Evolutionary conservation across 1,140 invertebrate genomes (phyloP).

Genomic region (Apocrypta bakeri): DNA sequence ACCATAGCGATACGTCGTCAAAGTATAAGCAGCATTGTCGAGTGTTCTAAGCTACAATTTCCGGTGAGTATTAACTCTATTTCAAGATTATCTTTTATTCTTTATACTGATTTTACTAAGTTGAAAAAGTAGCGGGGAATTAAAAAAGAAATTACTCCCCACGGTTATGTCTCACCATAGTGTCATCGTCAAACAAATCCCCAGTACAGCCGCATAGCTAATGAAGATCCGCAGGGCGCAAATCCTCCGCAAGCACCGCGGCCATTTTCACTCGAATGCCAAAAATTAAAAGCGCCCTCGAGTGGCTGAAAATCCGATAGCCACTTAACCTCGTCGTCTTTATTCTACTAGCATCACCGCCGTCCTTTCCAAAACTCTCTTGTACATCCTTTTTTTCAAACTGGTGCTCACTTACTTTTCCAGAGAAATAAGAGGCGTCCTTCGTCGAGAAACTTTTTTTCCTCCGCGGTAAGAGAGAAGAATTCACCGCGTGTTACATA

Average conservation of each 20-base stretch:
- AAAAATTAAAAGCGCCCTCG: conserved; percentile 8
- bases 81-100: too few species aligned
- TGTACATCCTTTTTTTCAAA: conserved; percentile 16
- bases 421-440: background rate
- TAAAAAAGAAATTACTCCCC: too few species aligned
- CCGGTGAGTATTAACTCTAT: too few species aligned
- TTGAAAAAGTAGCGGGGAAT: too few species aligned
- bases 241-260: background rate
- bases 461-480: background rate
- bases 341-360: background rate
- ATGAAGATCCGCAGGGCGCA: too few species aligned
- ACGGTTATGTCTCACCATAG: too few species aligned
- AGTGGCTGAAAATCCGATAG: background rate
- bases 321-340: conserved; percentile 23
- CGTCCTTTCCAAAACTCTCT: background rate
- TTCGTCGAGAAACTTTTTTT: background rate
- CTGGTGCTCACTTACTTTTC: conserved; percentile 39
- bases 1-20: background rate
- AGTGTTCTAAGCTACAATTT: too few species aligned
- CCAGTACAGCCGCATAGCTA: background rate
- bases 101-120: too few species aligned
- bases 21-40: background rate
- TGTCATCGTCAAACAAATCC: too few species aligned
- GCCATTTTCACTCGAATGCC: background rate
- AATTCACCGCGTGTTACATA: conserved; percentile 8